Conservation (phyloP, 2,113 vertebrate genomes). For the Elanus axillaris region DNA sequence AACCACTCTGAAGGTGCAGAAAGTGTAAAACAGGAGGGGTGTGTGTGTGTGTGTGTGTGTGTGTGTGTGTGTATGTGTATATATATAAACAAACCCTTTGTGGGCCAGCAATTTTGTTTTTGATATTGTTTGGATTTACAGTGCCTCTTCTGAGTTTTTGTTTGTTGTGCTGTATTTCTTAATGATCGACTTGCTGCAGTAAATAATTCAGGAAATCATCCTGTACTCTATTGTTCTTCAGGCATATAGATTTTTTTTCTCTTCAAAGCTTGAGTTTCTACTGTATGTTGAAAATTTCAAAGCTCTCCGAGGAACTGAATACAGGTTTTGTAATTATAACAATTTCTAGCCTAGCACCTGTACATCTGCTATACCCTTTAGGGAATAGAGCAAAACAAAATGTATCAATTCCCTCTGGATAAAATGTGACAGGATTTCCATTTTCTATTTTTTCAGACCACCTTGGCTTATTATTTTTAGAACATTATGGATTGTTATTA, state of each 20-base stretch:
- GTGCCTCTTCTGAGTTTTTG: slow-evolving; percentile 4
- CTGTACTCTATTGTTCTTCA: slow-evolving; percentile 49
- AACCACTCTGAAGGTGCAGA: background rate
- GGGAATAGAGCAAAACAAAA: slow-evolving; percentile 55
- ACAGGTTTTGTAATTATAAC: slow-evolving; percentile 66
- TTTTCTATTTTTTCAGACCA: slow-evolving; percentile 46
- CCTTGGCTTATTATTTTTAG: slow-evolving; percentile 57
- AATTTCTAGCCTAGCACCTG: slow-evolving; percentile 62
- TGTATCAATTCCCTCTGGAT: slow-evolving; percentile 31
- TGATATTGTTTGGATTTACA: slow-evolving; percentile 37
- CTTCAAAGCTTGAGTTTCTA: slow-evolving; percentile 52
- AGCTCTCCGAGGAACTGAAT: slow-evolving; percentile 57
- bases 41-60: background rate
- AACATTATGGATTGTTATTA: slow-evolving; percentile 43
- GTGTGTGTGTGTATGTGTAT: background rate
- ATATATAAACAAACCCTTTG: background rate
- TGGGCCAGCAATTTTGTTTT: background rate
- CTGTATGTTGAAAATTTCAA: slow-evolving; percentile 58
- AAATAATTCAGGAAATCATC: slow-evolving; percentile 68
- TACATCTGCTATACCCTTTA: slow-evolving; percentile 49
- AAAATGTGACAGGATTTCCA: slow-evolving; percentile 51
- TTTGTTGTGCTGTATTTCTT: slow-evolving; percentile 28
- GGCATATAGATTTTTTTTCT: slow-evolving; percentile 50
- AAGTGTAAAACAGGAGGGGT: background rate
- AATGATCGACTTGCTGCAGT: slow-evolving; percentile 58